Conservation (phyloP, 1,140 invertebrate species). For the Cydia fagiglandana region DNA sequence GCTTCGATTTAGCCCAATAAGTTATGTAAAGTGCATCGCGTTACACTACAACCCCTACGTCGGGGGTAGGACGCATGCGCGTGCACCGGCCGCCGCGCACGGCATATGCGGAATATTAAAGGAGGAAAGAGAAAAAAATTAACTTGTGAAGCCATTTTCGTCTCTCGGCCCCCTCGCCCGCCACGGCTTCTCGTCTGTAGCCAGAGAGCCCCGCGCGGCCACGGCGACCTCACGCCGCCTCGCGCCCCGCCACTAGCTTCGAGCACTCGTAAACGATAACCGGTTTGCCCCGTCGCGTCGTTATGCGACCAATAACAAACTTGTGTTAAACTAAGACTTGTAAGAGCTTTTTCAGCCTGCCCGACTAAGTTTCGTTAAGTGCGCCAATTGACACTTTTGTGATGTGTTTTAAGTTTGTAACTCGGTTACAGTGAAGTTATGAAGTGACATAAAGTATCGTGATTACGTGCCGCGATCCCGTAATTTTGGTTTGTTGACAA, state of each 20-base stretch:
- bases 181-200: slow-evolving; percentile 58
- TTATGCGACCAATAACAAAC: slow-evolving; percentile 55
- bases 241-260: slow-evolving; percentile 39
- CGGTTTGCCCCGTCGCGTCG: slow-evolving; percentile 49
- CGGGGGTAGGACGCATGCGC: slow-evolving; percentile 71
- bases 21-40: slow-evolving; percentile 77
- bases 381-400: slow-evolving; percentile 41
- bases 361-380: slow-evolving; percentile 40
- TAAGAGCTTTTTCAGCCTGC: slow-evolving; percentile 36
- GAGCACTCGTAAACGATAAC: slow-evolving; percentile 42
- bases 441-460: slow-evolving; percentile 45
- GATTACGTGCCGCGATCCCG: slow-evolving; percentile 36
- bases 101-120: slow-evolving; percentile 79
- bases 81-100: slow-evolving; percentile 68
- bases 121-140: slow-evolving; percentile 79
- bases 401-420: slow-evolving; percentile 42
- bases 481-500: slow-evolving; percentile 30
- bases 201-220: slow-evolving; percentile 61
- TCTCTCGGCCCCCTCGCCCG: slow-evolving; percentile 70
- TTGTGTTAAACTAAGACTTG: slow-evolving; percentile 45
- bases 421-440: slow-evolving; percentile 39
- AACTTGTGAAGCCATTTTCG: slow-evolving; percentile 79
- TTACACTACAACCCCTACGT: slow-evolving; percentile 72
- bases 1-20: slow-evolving; percentile 76
- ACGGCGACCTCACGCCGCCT: slow-evolving; percentile 51